Conservation (phyloP, 2,888 invertebrate species). For the Herminia tarsipennalis region DNA sequence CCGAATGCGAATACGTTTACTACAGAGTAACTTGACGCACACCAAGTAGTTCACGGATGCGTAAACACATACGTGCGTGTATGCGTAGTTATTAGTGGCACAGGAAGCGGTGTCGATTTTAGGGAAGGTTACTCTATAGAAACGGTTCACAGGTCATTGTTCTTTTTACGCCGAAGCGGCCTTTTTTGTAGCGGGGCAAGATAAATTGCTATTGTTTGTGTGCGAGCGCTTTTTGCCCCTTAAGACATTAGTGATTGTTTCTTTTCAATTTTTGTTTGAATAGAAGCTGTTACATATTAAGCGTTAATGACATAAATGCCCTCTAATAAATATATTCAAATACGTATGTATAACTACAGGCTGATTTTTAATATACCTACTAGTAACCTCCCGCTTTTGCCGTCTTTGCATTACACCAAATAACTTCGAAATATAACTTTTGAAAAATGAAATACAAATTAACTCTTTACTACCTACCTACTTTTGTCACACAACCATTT, state of each 20-base stretch:
- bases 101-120: conserved; percentile 83
- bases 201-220: conserved; percentile 72
- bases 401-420: too few species aligned
- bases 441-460: too few species aligned
- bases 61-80: conserved; percentile 43
- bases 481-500: too few species aligned
- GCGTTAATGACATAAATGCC: conserved; percentile 23
- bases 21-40: conserved; percentile 32
- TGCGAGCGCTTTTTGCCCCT: conserved; percentile 57
- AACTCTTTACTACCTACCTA: too few species aligned
- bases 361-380: too few species aligned
- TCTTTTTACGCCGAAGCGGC: conserved; percentile 67
- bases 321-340: conserved; percentile 17
- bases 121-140: conserved; percentile 76
- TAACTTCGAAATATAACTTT: too few species aligned
- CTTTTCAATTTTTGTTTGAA: conserved; percentile 22
- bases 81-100: conserved; percentile 68
- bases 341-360: background rate
- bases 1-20: conserved; percentile 32
- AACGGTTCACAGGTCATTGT: conserved; percentile 82
- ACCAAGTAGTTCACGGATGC: conserved; percentile 20
- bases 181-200: conserved; percentile 65
- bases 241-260: conserved; percentile 39
- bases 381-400: too few species aligned
- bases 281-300: conserved; percentile 1